Conservation (phyloP, 2,113 vertebrate species). For the Onychostoma macrolepis region DNA sequence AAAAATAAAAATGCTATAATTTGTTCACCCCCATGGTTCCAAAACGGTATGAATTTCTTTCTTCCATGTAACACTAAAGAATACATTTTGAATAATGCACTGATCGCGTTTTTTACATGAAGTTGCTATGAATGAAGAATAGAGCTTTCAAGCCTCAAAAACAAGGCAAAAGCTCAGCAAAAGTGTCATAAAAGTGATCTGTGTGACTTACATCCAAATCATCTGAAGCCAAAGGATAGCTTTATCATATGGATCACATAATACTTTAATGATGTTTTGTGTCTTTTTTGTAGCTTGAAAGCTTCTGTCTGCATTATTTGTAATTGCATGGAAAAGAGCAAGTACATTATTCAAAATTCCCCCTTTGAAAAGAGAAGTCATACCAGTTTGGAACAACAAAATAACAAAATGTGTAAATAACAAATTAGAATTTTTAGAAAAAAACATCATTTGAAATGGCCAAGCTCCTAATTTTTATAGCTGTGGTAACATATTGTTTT, state of each 20-base stretch:
- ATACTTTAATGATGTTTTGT: background rate
- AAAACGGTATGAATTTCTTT: background rate
- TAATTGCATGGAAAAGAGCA: background rate
- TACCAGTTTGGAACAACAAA: background rate
- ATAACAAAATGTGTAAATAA: background rate
- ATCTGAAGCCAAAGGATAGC: background rate
- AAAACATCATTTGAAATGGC: background rate
- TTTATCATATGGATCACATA: background rate
- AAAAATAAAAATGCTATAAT: background rate
- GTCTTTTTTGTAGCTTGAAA: background rate
- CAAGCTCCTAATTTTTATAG: background rate
- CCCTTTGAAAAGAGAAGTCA: background rate
- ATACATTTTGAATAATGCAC: background rate
- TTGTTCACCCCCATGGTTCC: background rate
- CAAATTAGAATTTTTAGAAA: background rate
- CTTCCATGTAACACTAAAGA: background rate
- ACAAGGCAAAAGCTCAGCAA: background rate
- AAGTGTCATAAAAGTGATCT: background rate
- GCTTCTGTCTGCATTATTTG: background rate
- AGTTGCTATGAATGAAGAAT: background rate
- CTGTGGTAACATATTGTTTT: background rate
- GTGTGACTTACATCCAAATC: background rate
- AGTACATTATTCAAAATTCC: background rate
- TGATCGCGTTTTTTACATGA: background rate
- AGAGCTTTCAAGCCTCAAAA: background rate